Base-by-base conservation (phyloP, 2,888 invertebrate genomes). In the Petrolisthes cinctipes region DNA sequence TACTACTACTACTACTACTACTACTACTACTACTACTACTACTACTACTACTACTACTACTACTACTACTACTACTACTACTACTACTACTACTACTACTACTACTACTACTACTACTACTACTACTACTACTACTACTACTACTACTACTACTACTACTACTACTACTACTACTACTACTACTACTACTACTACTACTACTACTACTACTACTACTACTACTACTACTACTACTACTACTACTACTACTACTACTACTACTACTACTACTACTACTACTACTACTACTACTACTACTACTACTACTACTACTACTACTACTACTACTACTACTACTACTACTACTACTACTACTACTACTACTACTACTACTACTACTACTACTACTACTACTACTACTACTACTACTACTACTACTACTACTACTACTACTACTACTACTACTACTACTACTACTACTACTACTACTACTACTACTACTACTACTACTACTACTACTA, bases 401-500 rank as follows among this genome's bases (percentile, higher is more conserved):
- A 61, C 61, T 61, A 61, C 61, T 61, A 61, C 61, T 61, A 61
- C 61, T 61, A 61, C 61, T 61, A 61, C 61, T 61, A 61, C 61
- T 61, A 61, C 61, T 61, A 61, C 61, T 61, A 61, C 61, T 61
- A 61, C 61, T 61, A 61, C 61, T 61, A 61, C 61, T 61, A 61
- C 61, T 61, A 61, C 61, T 61, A 61, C 61, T 61, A 61, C 61
- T 61, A 61, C 61, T 61, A 61, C 61, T 61, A 61, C 61, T 61
- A 61, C 61, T 61, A 61, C 61, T 61, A 61, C 61, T 61, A 61
- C 61, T 61, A 61, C 61, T 61, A 89, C 89, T 91, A 90, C 88
- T 86, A 91, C 90, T 89, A 89, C 89, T 89, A 89, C 91, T 91
- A 91, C 81, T 90, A 91, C 86, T 87, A 83, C 86, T 89, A 87